Base-by-base conservation (phyloP, 1,140 invertebrate species). In the Apis cerana region DNA sequence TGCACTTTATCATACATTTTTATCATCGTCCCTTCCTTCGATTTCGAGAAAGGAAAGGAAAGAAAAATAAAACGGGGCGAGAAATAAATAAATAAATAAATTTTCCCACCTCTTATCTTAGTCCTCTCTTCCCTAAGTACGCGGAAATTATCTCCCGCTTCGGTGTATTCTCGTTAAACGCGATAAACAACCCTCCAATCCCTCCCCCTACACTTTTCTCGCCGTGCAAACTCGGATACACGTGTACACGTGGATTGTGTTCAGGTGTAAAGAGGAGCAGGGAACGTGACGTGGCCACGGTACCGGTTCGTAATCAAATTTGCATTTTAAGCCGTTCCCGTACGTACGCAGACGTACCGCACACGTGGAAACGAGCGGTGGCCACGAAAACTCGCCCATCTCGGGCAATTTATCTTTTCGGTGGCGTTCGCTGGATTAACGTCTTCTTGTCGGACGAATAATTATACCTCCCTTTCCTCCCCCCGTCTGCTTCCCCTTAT, bases 361-460 rank as follows among this genome's bases (percentile, higher is more conserved):
- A 9, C 43, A 75, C 74, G 74, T 27, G 74, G 43, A 27, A 64
- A 75, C 74, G 74, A 64, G 74, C 23, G 10, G 27, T 0, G 54
- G 15, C 43, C 72, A 23, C 19, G n/a, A 23, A 62, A 52, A 23
- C 65, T 50, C 68, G 12, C 27, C 77, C 68, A 52, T 80, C 77
- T 52, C 48, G 48, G 27, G 33, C 65, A 21, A 80, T 80, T 80
- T 80, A 80, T 80, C 77, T 72, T 62, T 54, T 72, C 48, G 77
- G 19, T 72, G 77, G 72, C 68, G 68, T 61, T 21, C 33, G 52
- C 48, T 19, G 68, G 68, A 80, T 80, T 80, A 80, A 80, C 56
- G 77, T 71, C 77, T 33, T 33, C 68, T 65, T 54, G 50, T 33
- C 61, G 2, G 54, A 43, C 77, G 68, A 62, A 62, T 62, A 62